A percentile compares a stretch with the other conserved stretches of the same genome.
phyloP scores from a whole-genome alignment of 1,140 invertebrate species.

The Phthorimaea operculella region DNA sequence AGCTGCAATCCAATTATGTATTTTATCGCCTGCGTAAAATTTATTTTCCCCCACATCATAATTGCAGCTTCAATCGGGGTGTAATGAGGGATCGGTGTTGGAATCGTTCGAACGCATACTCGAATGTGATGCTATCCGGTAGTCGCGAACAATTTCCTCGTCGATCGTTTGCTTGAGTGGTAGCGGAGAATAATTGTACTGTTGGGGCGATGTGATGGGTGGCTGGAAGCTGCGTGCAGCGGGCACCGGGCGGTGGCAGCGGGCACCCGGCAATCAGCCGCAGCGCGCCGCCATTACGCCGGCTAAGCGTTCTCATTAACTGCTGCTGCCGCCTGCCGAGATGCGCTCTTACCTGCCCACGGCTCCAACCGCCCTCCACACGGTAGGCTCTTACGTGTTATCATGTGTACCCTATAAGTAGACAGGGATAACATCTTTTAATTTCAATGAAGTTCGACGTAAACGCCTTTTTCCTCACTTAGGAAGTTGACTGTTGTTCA shows the following conservation, averaged over 20 bases:
- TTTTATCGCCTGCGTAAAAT: slow-evolving; percentile 11
- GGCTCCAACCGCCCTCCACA: slow-evolving; percentile 1
- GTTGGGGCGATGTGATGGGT: slow-evolving; percentile 21
- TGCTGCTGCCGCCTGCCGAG: slow-evolving; percentile 17
- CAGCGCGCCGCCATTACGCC: slow-evolving; percentile 27
- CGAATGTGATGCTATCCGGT: slow-evolving; percentile 3
- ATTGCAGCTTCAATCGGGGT: background rate
- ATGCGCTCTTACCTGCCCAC: slow-evolving; percentile 9
- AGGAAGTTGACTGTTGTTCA: background rate
- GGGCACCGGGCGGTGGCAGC: background rate
- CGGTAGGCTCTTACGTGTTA: slow-evolving; percentile 10
- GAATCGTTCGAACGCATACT: background rate
- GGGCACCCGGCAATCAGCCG: slow-evolving; percentile 31
- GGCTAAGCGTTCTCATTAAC: slow-evolving; percentile 43
- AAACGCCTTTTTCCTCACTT: slow-evolving; percentile 1
- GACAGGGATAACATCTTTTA: slow-evolving; percentile 24
- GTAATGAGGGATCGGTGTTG: slow-evolving; percentile 1
- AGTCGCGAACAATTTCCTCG: slow-evolving; percentile 9
- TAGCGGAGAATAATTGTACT: slow-evolving; percentile 28
- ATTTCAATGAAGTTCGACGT: slow-evolving; percentile 17
- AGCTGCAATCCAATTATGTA: slow-evolving; percentile 13
- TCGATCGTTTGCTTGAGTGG: slow-evolving; percentile 20
- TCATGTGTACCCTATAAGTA: slow-evolving; percentile 11
- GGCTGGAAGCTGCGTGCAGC: slow-evolving; percentile 25
- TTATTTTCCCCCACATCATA: slow-evolving; percentile 5